These are phyloP conservation scores for Dinocampus coccinellae DNA, from an alignment of 2,888 invertebrate genomes.

Conservation along the genomic window DNA sequence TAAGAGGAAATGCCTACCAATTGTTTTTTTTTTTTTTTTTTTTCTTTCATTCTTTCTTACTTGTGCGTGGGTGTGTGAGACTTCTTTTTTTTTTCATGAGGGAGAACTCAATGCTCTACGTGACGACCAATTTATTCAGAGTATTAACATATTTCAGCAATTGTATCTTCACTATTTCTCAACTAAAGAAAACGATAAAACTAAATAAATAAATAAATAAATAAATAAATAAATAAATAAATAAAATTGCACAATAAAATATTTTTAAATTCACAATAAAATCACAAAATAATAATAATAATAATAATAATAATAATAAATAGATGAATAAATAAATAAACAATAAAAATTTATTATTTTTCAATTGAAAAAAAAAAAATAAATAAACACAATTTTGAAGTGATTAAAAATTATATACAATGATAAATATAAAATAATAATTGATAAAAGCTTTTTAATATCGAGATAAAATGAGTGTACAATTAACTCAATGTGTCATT, in stretches of 20 bases:
- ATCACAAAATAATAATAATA: too few species aligned
- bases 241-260: too few species aligned
- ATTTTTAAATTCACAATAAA: too few species aligned
- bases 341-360: background rate
- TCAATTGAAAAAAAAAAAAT: background rate
- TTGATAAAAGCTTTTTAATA: background rate
- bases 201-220: background rate
- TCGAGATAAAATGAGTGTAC: too few species aligned
- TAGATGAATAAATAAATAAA: too few species aligned
- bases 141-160: constrained; percentile 18
- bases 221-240: too few species aligned
- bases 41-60: background rate
- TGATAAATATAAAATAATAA: background rate
- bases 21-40: background rate
- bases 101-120: constrained; percentile 6
- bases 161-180: background rate
- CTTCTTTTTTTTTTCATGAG: background rate
- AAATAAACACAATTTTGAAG: too few species aligned
- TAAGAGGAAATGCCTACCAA: background rate
- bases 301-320: too few species aligned
- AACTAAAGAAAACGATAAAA: background rate
- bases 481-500: too few species aligned
- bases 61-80: constrained; percentile 18
- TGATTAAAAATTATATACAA: too few species aligned
- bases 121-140: constrained; percentile 22